Evolutionary conservation across 2,797 vertebrate species (phyloP), one percentile per base, ranked within the genome.

Genomic region (Geotrypetes seraphini): DNA sequence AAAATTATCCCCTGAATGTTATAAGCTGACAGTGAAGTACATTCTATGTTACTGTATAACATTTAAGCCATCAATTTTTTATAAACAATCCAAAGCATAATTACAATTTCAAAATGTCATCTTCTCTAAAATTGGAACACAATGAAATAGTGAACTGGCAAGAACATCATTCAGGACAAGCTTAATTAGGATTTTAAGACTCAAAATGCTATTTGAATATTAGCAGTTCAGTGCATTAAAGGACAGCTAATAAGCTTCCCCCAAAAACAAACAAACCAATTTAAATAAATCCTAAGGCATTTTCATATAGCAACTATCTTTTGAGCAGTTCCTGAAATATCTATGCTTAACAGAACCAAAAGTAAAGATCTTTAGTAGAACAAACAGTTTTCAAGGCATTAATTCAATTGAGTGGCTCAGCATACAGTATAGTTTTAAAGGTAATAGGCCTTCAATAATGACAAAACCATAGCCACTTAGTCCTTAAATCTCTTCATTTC

Each of bases 271-370:
- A n/a, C n/a, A n/a, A n/a, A n/a, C 21, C 30, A 35, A 56, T 55
- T 33, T 45, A 24, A n/a, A 50, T 21, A 65, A 69, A 66, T 59
- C 57, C 55, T 12, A 16, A 13, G 55, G 66, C 70, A 64, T 57
- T 60, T 60, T 31, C 45, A 47, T 53, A 68, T 66, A 66, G 55
- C 41, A 32, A 43, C 25, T 24, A 33, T 30, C 18, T 31, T 28
- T 37, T 12, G 16, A 37, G 43, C 50, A 26, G 37, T 41, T 21
- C 28, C 28, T 34, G 26, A n/a, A 16, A 36, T 24, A 31, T 47
- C 40, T 43, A 22, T 21, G 50, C 27, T 28, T 50, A 40, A 40
- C n/a, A n/a, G 56, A 44, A 45, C 44, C 6, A 39, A 49, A 50
- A 39, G 34, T 11, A 26, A 51, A 19, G 2, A 32, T 23, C 52